Percentiles rank a stretch among this genome's conserved stretches.
Evolutionary conservation across 2,888 invertebrate genomes (phyloP).

Genomic region (Dichetophora obliterata): DNA sequence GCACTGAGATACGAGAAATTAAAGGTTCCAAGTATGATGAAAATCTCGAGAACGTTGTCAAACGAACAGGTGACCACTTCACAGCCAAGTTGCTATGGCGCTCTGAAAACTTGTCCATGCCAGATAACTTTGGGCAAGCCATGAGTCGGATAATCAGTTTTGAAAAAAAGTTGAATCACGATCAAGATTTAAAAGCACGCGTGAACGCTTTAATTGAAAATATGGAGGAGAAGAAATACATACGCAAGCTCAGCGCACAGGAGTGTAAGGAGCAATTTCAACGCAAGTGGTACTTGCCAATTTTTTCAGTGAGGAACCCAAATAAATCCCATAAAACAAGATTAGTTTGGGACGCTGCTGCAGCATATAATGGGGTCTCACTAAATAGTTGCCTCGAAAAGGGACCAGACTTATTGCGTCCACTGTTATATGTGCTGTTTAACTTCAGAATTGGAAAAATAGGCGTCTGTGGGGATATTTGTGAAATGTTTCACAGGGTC

Average conservation of each 20-base stretch:
- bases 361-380: constrained; percentile 49
- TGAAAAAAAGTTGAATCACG: constrained; percentile 46
- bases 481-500: constrained; percentile 55
- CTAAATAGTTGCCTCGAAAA: constrained; percentile 55
- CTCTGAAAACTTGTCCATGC: constrained; percentile 45
- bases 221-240: constrained; percentile 43
- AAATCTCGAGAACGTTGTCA: background rate
- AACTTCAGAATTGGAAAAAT: constrained; percentile 60
- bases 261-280: constrained; percentile 27
- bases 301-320: constrained; percentile 48
- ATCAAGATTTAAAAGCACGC: constrained; percentile 20
- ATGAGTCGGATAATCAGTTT: constrained; percentile 44
- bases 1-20: constrained; percentile 41
- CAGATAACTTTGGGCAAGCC: constrained; percentile 48
- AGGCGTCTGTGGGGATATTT: constrained; percentile 56
- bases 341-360: constrained; percentile 60
- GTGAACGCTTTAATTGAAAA: constrained; percentile 32
- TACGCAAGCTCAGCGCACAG: constrained; percentile 32
- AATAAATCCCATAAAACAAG: constrained; percentile 55
- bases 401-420: constrained; percentile 59
- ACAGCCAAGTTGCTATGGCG: constrained; percentile 51
- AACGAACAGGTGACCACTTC: constrained; percentile 30
- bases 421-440: constrained; percentile 60
- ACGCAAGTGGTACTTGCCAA: constrained; percentile 45
- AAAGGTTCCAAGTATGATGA: constrained; percentile 41